phyloP scores from a whole-genome alignment of 2,888 invertebrate species.

The Erebia ligea region DNA sequence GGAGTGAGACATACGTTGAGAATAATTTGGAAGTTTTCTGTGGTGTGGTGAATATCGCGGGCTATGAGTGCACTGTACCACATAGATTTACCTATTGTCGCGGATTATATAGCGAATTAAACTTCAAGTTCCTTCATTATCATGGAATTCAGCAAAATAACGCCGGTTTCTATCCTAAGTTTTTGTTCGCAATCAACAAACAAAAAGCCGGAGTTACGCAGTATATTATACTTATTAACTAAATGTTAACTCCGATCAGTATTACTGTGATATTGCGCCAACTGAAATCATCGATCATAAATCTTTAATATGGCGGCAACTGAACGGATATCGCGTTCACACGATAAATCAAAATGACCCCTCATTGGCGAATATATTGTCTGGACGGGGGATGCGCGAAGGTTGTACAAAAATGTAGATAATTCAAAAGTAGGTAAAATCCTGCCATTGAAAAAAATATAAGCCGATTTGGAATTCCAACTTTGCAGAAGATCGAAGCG shows the following conservation, averaged over 20 bases:
- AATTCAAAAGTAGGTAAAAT: neutral
- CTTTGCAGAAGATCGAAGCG: neutral
- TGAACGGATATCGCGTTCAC: slow-evolving; percentile 63
- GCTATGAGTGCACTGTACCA: too few species aligned
- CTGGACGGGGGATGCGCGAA: slow-evolving; percentile 32
- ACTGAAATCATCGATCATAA: slow-evolving; percentile 59
- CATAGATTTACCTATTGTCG: too few species aligned
- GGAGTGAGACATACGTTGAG: too few species aligned
- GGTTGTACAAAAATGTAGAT: slow-evolving; percentile 8
- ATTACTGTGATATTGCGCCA: slow-evolving; percentile 3
- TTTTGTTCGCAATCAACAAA: neutral
- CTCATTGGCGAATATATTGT: slow-evolving; percentile 55
- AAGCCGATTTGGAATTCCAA: neutral
- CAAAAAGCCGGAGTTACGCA: neutral
- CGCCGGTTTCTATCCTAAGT: too few species aligned
- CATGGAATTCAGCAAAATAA: too few species aligned
- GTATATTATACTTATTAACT: neutral
- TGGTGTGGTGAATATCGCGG: too few species aligned
- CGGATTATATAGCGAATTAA: too few species aligned
- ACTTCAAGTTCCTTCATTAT: too few species aligned
- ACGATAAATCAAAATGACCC: slow-evolving; percentile 70
- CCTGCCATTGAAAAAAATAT: neutral
- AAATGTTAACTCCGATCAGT: slow-evolving; percentile 3
- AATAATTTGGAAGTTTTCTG: too few species aligned
- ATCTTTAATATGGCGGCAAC: slow-evolving; percentile 41